A percentile compares a stretch with the other conserved stretches of the same genome.
These are phyloP conservation scores for Pseudorasbora parva DNA, from an alignment of 2,113 vertebrate species.

Conservation along the genomic window DNA sequence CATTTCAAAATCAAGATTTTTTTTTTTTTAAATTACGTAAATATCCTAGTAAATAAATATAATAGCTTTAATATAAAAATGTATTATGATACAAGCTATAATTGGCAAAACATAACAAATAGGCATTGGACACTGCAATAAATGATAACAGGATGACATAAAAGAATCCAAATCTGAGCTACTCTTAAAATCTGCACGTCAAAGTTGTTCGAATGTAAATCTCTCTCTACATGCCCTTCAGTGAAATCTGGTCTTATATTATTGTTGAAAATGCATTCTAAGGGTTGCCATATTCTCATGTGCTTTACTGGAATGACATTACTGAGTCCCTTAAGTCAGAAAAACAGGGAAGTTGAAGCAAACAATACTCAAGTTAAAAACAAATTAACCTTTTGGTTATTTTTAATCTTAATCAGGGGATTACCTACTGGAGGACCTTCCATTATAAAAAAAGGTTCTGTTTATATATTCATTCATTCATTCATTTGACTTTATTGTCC, in stretches of 20 bases:
- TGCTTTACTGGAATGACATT: background rate
- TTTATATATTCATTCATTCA: too few relatives aligned
- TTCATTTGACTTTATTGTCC: too few relatives aligned
- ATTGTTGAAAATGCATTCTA: background rate
- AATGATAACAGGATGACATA: background rate
- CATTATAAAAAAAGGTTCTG: too few relatives aligned
- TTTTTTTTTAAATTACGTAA: background rate
- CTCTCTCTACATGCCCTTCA: background rate
- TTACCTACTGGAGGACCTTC: too few relatives aligned
- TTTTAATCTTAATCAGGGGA: too few relatives aligned
- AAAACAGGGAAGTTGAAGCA: background rate
- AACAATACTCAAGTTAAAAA: background rate
- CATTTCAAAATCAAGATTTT: background rate
- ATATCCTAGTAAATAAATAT: background rate
- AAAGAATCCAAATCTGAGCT: background rate
- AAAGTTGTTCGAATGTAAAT: background rate
- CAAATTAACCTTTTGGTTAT: background rate
- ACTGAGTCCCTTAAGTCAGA: background rate
- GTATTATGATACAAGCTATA: background rate
- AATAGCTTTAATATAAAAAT: background rate
- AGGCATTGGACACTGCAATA: background rate
- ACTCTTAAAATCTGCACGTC: background rate
- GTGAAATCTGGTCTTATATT: background rate
- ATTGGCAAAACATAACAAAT: background rate
- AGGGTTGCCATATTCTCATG: background rate